These are phyloP conservation scores for Epinotia nisella DNA, from an alignment of 2,888 invertebrate species.

Conservation along the genomic window DNA sequence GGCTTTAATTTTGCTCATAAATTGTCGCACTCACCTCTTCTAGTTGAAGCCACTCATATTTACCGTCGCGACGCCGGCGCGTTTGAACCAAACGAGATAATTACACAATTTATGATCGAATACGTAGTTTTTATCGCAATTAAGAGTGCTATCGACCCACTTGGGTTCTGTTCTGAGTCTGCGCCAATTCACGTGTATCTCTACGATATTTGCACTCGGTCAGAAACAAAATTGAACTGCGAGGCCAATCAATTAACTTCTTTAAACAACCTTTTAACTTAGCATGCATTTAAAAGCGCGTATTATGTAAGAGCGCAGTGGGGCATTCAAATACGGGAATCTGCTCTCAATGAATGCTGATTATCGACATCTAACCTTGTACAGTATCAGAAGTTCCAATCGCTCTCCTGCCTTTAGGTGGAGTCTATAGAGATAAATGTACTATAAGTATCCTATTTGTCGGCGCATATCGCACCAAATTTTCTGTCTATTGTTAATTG, in stretches of 20 bases:
- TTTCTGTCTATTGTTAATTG: not conserved
- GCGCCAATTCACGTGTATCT: conserved; percentile 66
- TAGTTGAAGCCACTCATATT: conserved; percentile 44
- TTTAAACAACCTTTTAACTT: conserved; percentile 27
- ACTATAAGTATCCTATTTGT: not conserved
- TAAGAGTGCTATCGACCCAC: conserved; percentile 66
- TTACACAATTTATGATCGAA: conserved; percentile 72
- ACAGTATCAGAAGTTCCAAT: not conserved
- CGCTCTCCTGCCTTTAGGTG: not conserved
- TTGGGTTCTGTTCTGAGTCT: conserved; percentile 36
- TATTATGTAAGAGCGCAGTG: conserved; percentile 5
- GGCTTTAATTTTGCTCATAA: conserved; percentile 3
- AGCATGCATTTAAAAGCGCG: conserved; percentile 16
- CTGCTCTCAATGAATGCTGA: conserved; percentile 13
- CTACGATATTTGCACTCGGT: conserved; percentile 55
- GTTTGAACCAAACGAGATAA: conserved; percentile 73
- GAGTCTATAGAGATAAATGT: not conserved
- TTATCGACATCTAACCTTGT: conserved; percentile 7
- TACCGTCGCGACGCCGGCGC: conserved; percentile 56
- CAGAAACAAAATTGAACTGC: conserved; percentile 64
- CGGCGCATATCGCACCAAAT: not conserved
- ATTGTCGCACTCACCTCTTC: conserved; percentile 15
- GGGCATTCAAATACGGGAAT: not conserved
- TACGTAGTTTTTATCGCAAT: conserved; percentile 74
- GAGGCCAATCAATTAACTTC: conserved; percentile 57